Base-by-base conservation (phyloP, 2,113 vertebrate genomes). In the Grus americana region DNA sequence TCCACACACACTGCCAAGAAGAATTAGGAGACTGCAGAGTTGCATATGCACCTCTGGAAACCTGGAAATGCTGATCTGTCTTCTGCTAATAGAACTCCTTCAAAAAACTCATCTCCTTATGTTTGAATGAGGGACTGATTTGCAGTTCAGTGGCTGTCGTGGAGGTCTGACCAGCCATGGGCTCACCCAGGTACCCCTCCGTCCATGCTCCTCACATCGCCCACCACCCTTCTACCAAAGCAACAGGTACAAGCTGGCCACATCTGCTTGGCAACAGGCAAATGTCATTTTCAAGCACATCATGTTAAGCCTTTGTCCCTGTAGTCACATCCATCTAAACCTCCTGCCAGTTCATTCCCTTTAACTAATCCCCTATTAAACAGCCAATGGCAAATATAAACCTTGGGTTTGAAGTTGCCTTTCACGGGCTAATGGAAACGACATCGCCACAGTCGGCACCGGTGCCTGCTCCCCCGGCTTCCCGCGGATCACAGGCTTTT, bases 301-400 rank as follows among this genome's bases (percentile, higher is more conserved):
- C 92, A 84, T 30, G 40, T 83, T 84, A 83, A 92, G 70, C 40
- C n/a, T 82, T 57, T 32, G 44, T 80, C 62, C 92, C 79, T 58
- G 55, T 82, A 79, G 47, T 88, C 34, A 73, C 82, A 96, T 93
- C 89, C 94, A 71, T 96, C 91, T 92, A 86, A 86, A 95, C 81
- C 75, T 86, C 73, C 92, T 95, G 92, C 92, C 90, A 93, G 90
- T 88, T 95, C 70, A 55, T 94, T 93, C 92, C 90, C 88, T 94
- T 90, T 83, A 96, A 90, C 91, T 55, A 95, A 88, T 96, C 74
- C 58, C 90, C 92, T 86, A 44, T 83, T 89, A 89, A 92, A 91
- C 27, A 90, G 88, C 96, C 93, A 91, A 61, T 79, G 92, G 93
- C 96, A 97, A 96, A 95, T 73, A 67, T 15, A 96, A 95, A 94